phyloP scores from a whole-genome alignment of 2,113 vertebrate species.

The Varanus salvator region DNA sequence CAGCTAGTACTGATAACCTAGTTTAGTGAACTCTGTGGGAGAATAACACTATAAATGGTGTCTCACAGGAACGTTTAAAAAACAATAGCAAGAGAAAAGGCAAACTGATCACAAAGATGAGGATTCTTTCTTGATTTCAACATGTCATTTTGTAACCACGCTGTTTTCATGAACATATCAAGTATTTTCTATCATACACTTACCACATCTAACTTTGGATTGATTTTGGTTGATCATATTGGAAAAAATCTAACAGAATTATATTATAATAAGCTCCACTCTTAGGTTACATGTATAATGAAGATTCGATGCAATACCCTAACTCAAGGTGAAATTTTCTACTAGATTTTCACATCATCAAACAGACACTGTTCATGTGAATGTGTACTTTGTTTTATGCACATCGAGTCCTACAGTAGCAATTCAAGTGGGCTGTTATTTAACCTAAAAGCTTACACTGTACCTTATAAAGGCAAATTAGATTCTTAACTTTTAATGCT shows the following conservation, averaged over 20 bases:
- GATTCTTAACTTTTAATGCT: conserved; percentile 18
- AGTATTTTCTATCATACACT: neutral
- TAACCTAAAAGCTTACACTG: neutral
- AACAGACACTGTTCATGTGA: neutral
- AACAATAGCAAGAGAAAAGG: neutral
- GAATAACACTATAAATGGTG: neutral
- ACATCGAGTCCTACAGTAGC: neutral
- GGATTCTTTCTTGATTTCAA: neutral
- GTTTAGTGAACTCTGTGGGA: neutral
- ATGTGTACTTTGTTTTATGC: neutral
- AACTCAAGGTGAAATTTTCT: neutral
- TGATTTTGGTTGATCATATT: neutral
- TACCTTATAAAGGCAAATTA: neutral
- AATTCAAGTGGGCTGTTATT: neutral
- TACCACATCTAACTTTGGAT: neutral
- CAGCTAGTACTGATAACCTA: neutral
- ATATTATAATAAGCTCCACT: neutral
- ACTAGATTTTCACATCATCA: neutral
- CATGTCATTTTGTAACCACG: neutral
- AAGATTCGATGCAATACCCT: too few relatives aligned
- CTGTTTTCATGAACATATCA: neutral
- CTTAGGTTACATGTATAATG: too few relatives aligned
- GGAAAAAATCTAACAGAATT: neutral
- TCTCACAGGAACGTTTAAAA: neutral
- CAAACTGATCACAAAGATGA: neutral